Conservation (phyloP, 2,113 vertebrate species). For the Atherinomorus stipes region DNA sequence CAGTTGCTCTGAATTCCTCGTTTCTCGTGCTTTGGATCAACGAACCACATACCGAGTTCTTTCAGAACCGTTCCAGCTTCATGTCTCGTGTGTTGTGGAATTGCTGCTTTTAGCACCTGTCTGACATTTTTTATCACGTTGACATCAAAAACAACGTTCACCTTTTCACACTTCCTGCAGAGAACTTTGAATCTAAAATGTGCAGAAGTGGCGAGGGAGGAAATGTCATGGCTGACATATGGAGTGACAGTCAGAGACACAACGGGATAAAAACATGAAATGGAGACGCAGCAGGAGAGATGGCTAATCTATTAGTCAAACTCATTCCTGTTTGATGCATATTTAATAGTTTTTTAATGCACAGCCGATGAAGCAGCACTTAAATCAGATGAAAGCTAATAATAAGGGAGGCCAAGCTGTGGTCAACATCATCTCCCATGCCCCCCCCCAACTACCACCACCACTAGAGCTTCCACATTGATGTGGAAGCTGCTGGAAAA, state of each 20-base stretch:
- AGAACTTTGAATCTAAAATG: not conserved
- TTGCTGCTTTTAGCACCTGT: too few species aligned
- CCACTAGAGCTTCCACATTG: too few species aligned
- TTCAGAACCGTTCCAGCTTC: too few species aligned
- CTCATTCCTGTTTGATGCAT: conserved; percentile 33
- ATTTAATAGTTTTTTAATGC: conserved; percentile 50
- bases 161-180: not conserved
- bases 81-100: too few species aligned
- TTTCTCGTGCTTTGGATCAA: too few species aligned
- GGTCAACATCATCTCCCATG: not conserved
- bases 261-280: not conserved
- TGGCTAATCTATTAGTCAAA: conserved; percentile 5
- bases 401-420: conserved; percentile 8
- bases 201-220: not conserved
- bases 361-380: conserved; percentile 17
- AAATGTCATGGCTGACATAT: not conserved
- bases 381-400: conserved; percentile 25
- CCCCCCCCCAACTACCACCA: too few species aligned
- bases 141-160: too few species aligned
- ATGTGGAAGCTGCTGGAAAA: not conserved
- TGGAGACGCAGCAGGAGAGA: not conserved
- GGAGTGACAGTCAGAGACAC: not conserved
- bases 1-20: too few species aligned
- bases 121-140: too few species aligned
- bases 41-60: too few species aligned